A percentile compares a stretch with the other conserved stretches of the same genome.
These are phyloP conservation scores for Chiloscyllium punctatum DNA, from an alignment of 2,797 vertebrate species.

Conservation along the genomic window DNA sequence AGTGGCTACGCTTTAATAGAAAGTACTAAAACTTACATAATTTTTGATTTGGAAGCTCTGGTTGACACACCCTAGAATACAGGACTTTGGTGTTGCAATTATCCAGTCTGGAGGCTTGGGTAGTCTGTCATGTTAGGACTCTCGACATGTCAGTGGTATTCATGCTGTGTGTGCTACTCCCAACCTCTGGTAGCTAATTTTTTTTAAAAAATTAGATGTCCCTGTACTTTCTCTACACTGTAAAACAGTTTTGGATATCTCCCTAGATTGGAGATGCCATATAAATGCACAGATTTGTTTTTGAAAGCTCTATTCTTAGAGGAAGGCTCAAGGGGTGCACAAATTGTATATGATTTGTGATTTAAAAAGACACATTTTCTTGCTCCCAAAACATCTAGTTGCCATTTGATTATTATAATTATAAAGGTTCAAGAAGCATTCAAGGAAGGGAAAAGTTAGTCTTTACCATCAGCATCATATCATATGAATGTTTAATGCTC, in stretches of 20 bases:
- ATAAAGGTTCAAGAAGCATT: too few relatives aligned
- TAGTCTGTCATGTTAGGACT: neutral
- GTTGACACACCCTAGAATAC: neutral
- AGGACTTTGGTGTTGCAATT: neutral
- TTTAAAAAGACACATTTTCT: neutral
- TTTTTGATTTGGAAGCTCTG: conserved; percentile 1
- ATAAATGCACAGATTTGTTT: neutral
- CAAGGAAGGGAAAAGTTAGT: neutral
- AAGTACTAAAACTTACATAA: neutral
- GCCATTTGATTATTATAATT: neutral
- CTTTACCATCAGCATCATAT: neutral
- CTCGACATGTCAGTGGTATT: neutral
- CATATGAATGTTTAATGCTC: neutral
- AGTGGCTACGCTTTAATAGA: neutral
- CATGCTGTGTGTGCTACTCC: neutral
- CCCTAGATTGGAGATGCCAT: neutral
- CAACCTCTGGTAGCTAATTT: neutral
- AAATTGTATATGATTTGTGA: neutral
- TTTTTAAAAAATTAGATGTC: neutral
- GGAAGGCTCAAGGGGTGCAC: neutral
- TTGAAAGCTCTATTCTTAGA: neutral
- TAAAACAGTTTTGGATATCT: neutral
- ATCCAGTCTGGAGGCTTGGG: neutral
- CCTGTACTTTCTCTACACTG: neutral
- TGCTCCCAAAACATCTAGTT: neutral